Evolutionary conservation across 2,888 invertebrate genomes (phyloP).

Genomic region (Nycteola revayana): DNA sequence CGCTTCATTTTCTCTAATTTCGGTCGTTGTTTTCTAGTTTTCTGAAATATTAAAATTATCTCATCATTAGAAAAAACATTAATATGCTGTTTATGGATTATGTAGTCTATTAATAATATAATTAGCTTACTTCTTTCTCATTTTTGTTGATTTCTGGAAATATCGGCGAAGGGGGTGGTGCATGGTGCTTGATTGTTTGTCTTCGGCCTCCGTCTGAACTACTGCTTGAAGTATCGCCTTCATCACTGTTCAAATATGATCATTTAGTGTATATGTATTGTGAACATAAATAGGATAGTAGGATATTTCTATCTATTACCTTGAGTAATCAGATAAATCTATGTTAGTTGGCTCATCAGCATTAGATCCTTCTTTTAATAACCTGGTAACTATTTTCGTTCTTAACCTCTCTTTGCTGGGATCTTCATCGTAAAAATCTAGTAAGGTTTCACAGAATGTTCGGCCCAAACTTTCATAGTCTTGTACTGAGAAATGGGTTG

Average conservation of each 20-base stretch:
- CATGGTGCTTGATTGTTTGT: slow-evolving; percentile 76
- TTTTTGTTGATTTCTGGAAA: slow-evolving; percentile 67
- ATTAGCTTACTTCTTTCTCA: slow-evolving; percentile 45
- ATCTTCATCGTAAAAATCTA: slow-evolving; percentile 95
- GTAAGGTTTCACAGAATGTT: slow-evolving; percentile 94
- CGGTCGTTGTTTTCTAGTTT: slow-evolving; percentile 55
- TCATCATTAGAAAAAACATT: no score
- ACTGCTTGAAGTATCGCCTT: slow-evolving; percentile 89
- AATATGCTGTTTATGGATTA: no score
- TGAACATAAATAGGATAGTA: no score
- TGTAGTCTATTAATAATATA: neutral
- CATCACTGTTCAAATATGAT: slow-evolving; percentile 83
- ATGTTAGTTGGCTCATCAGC: slow-evolving; percentile 95
- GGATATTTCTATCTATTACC: slow-evolving; percentile 76
- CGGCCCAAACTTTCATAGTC: slow-evolving; percentile 87
- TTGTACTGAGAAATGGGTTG: slow-evolving; percentile 92
- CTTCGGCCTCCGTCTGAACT: slow-evolving; percentile 85
- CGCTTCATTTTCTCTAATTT: slow-evolving; percentile 69
- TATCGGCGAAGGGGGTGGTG: slow-evolving; percentile 88
- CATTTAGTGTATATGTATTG: neutral
- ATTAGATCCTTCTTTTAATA: slow-evolving; percentile 91
- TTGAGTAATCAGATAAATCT: slow-evolving; percentile 92
- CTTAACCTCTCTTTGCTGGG: slow-evolving; percentile 91
- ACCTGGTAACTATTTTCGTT: slow-evolving; percentile 89
- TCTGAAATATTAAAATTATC: slow-evolving; percentile 44